Evolutionary conservation across 2,888 invertebrate species (phyloP).

Genomic region (Synanthedon myopaeformis): DNA sequence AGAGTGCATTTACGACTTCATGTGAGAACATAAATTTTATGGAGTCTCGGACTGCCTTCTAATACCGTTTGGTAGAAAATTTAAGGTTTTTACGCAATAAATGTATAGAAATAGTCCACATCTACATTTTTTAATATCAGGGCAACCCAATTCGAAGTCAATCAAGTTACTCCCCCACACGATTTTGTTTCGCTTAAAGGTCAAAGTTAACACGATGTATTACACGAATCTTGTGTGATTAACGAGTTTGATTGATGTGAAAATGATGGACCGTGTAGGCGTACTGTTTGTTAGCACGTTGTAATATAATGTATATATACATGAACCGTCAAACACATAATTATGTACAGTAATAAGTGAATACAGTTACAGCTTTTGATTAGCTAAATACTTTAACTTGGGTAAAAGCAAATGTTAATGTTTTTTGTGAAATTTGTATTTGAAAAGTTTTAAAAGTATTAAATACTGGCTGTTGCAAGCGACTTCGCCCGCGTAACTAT

Average conservation of each 20-base stretch:
- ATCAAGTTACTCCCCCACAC: constrained; percentile 13
- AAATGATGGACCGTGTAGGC: constrained; percentile 7
- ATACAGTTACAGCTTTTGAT: too few species aligned
- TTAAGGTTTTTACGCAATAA: constrained; percentile 1
- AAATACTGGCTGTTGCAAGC: too few species aligned
- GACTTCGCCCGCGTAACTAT: too few species aligned
- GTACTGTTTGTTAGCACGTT: too few species aligned
- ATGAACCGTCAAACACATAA: too few species aligned
- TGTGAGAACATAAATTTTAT: constrained; percentile 55
- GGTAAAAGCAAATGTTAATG: too few species aligned
- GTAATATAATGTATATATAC: too few species aligned
- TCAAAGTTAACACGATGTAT: constrained; percentile 18
- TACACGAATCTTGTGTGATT: constrained; percentile 7
- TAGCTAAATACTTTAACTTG: too few species aligned
- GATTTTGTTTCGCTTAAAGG: constrained; percentile 16
- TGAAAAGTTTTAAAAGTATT: too few species aligned
- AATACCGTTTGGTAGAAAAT: constrained; percentile 26
- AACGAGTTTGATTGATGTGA: constrained; percentile 15
- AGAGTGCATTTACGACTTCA: constrained; percentile 52
- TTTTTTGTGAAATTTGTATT: too few species aligned
- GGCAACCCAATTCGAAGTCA: constrained; percentile 17
- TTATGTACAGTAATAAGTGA: too few species aligned
- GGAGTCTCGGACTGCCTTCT: constrained; percentile 42
- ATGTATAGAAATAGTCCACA: background rate
- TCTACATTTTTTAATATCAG: background rate